Base-by-base conservation (phyloP, 2,113 vertebrate species). In the Corythornis vintsioides region DNA sequence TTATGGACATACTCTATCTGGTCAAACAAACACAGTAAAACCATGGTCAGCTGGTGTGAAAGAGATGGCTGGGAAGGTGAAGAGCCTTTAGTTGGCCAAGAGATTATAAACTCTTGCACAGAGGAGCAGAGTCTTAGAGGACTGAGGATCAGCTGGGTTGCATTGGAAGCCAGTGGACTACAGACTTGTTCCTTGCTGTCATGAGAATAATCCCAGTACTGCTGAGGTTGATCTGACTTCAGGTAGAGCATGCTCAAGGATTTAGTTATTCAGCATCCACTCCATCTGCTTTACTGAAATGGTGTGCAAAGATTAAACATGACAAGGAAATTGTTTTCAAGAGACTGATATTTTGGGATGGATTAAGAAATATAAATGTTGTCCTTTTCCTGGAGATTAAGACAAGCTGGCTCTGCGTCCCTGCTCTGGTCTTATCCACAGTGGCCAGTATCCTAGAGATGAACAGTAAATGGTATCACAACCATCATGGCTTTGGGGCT, bases 381-480 rank as follows among this genome's bases (percentile, higher is more conserved):
- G 7, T 60, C 4, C 29, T 72, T 18, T 72, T 19, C 43, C 66
- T 48, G 47, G 52, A 60, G 90, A 14, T 7, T 6, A 19, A 73
- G 38, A 40, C 25, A 60, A 19, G 52, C 56, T 40, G 35, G 29
- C 50, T 35, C 12, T 96, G 98, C 97, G 97, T 97, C 91, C 98
- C 88, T 1, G 97, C 97, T 85, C 93, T 91, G 82, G 97, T 97
- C 59, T 93, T 83, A 33, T 98, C 96, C 3, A 95, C 94, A 97
- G 94, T 1, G 95, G 70, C 97, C 98, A 98, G 48, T 96, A 24
- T 97, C 86, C 7, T 3, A 17, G 31, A 97, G 97, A 42, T 98
- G 31, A 28, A 86, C 69, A 87, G 88, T 97, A 4, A 95, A 91
- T 25, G 97, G 96, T 6, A 97, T 82, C 33, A 90, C 21, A 38